These are phyloP conservation scores for Linnaemya tessellans DNA, from an alignment of 2,888 invertebrate species.

Conservation along the genomic window DNA sequence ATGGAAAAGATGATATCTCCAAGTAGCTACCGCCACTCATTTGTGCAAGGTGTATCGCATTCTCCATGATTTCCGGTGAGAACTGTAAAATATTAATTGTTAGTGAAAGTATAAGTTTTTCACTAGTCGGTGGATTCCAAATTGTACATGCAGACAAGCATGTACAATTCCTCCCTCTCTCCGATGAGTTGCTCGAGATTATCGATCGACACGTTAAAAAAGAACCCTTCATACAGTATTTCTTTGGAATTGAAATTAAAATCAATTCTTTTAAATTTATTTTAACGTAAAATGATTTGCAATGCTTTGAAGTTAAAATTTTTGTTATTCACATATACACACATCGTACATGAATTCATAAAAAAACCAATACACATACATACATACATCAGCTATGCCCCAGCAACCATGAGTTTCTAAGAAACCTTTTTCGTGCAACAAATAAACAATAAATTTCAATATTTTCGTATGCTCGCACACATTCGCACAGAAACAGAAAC, in stretches of 20 bases:
- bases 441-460: constrained; percentile 70
- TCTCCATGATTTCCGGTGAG: too few relatives aligned
- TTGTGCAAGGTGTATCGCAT: too few relatives aligned
- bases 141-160: too few relatives aligned
- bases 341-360: background rate
- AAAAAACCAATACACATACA: background rate
- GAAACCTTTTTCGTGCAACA: constrained; percentile 66
- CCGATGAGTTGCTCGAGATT: too few relatives aligned
- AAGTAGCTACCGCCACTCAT: too few relatives aligned
- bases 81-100: too few relatives aligned
- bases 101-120: too few relatives aligned
- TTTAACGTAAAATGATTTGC: background rate
- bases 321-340: background rate
- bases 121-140: too few relatives aligned
- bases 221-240: background rate
- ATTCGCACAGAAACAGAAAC: constrained; percentile 1
- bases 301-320: background rate
- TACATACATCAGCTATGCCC: constrained; percentile 21
- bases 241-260: background rate
- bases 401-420: constrained; percentile 60
- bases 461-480: constrained; percentile 8
- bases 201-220: background rate
- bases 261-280: background rate
- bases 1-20: too few relatives aligned
- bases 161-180: too few relatives aligned